Base-by-base conservation (phyloP, 2,797 vertebrate genomes). In the Acanthurus lineatus region DNA sequence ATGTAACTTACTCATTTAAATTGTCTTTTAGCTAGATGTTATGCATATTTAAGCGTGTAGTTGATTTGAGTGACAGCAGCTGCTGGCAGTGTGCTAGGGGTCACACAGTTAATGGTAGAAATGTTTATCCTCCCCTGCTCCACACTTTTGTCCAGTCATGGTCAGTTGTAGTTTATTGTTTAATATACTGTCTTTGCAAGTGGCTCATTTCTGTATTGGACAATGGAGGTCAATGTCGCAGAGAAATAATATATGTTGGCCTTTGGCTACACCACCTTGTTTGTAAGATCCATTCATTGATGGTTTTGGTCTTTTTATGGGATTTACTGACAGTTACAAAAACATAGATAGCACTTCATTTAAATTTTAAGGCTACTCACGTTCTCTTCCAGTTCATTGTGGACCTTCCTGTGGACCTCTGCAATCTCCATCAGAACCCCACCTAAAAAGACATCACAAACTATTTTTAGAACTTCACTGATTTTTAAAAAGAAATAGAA, bases 401-500 rank as follows among this genome's bases (percentile, higher is more conserved):
- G 96, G 68, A 99, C 94, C 87, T 96, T 97, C 93, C 94, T 97
- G 85, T 99, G 97, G 8, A 95, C 93, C 69, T 94, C 97, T 15
- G 97, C 96, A 70, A 99, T 99, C 86, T 99, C 98, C 92, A 97
- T 94, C 47, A 99, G 95, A 82, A 99, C 97, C 54, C 95, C 94
- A 59, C 98, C 98, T 99, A 89, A 66, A 81, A 91, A 94, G 11
- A 71, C 84, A 86, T 3, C 6, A 79, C 32, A 63, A 25, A 48
- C 11, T 68, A 52, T 9, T 16, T 54, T 86, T 48, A 84, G 28
- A 17, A 56, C 48, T 51, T 40, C 15, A 73, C 2, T 58, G 5
- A 44, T 44, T 5, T 20, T 8, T 19, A 52, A 3, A 51, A 19
- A 51, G 6, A 71, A 47, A 48, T 17, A 51, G 9, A 60, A 68